Conservation (phyloP, 2,113 vertebrate species). For the Phainopepla nitens region DNA sequence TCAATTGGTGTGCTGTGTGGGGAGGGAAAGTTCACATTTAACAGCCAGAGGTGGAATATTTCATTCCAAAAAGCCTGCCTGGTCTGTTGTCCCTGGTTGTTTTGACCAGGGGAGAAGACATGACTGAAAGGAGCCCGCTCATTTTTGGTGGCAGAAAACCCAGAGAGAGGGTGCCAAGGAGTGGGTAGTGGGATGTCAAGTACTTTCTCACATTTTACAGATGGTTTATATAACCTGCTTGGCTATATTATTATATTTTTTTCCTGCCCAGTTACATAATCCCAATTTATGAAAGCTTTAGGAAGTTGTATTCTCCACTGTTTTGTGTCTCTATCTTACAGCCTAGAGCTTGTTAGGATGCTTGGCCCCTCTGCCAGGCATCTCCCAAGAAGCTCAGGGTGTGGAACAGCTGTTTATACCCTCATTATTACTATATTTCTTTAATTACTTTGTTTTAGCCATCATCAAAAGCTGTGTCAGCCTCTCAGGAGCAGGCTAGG, state of each 20-base stretch:
- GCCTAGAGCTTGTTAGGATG: neutral
- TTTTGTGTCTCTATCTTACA: rapidly evolving
- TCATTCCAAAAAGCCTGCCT: neutral
- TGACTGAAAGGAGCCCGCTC: neutral
- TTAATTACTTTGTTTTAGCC: neutral
- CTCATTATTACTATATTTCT: rapidly evolving
- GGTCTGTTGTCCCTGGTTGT: neutral
- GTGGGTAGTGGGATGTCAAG: slow-evolving; percentile 46
- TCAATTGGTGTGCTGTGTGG: rapidly evolving
- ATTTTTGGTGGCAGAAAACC: neutral
- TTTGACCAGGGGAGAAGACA: neutral
- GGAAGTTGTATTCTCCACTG: neutral
- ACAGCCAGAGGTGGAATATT: neutral
- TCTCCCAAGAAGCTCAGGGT: neutral
- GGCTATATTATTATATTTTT: neutral
- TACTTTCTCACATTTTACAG: slow-evolving; percentile 22
- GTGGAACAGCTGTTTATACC: neutral
- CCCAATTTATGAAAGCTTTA: neutral
- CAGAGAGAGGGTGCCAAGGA: neutral
- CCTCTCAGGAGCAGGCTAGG: neutral
- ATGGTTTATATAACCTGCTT: slow-evolving; percentile 40
- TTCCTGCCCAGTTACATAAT: neutral
- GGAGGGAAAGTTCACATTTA: neutral
- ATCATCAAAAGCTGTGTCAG: neutral
- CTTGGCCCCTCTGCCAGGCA: neutral